Evolutionary conservation across 1,140 invertebrate genomes (phyloP), one percentile per base, ranked within the genome.

Genomic region (Leptinotarsa lineolata): DNA sequence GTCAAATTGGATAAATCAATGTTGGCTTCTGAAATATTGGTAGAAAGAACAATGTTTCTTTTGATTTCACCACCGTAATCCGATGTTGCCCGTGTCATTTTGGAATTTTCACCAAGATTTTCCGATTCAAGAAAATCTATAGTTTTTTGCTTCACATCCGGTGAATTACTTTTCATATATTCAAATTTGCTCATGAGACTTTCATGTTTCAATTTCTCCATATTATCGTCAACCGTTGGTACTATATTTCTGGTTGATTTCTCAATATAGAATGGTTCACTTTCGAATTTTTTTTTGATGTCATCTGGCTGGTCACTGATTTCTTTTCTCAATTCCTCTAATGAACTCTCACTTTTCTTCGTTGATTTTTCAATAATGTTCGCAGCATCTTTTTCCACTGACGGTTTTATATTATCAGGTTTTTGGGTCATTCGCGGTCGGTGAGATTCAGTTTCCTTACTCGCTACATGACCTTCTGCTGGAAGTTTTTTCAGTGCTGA

Each of bases 1-100:
- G 77, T 69, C 58, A 79, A 76, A 78, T 79, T 73, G 15, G 78
- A 79, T 21, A 78, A 45, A 59, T 80, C 78, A 20, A 80, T 77
- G 45, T 80, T 77, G 12, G 76, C 73, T 78, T 78, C 77, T 4
- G 77, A 78, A 21, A 80, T 78, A n/a, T 46, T 16, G 11, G 69
- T 74, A 4, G 70, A 2, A 44, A 39, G 39, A 48, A 61, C 16
- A 3, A 64, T 54, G 18, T 44, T 6, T 64, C 59, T 64, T 72
- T 75, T 75, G 24, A 75, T 70, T 58, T 74, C 45, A 21, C 59
- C 64, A 3, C 72, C 70, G 59, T 77, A 73, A 61, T 79, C 78
- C n/a, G 76, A 77, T 11, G 76, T 72, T 24, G 78, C 70, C 48
- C 78, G 54, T 22, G 76, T 77, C 30, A 78, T 79, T 68, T 73